Base-by-base conservation (phyloP, 2,797 vertebrate species). In the Tamandua tetradactyla region DNA sequence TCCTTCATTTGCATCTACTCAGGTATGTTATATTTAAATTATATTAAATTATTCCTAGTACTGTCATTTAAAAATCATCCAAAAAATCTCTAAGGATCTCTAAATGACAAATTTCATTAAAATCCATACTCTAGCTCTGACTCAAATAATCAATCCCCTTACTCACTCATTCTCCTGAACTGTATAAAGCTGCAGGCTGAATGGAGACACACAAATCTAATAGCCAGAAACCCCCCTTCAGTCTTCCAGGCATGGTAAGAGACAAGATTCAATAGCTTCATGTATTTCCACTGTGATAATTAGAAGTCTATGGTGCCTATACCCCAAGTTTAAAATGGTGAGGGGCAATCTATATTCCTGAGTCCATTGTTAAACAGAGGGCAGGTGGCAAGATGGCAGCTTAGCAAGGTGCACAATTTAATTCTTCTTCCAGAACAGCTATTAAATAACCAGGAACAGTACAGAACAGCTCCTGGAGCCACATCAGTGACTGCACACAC, bases 11-110 rank as follows among this genome's bases (percentile, higher is more conserved):
- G 12, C 98, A 64, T 4, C 35, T 57, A 12, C 99, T 32, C 87
- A 98, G 98, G 96, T 98, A 98, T 0, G 94, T 17, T 81, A 49
- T 42, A 95, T 97, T 98, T 90, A 97, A 98, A 98, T n/a, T 42
- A 97, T 97, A 42, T 42, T 42, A 42, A 52, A 15, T 93, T 93
- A 96, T 79, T 94, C 95, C 94, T 96, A 14, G 69, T 95, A 79
- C 93, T 91, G 15, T 96, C 81, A 55, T 40, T 97, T 97, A 97
- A 96, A 94, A 90, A 1, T 35, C 85, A 90, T 52, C 96, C 97
- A 49, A 52, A 52, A 52, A 15, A 35, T 97, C 97, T 97, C 91
- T 95, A 86, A 80, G 95, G 88, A 95, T 95, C 96, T 87, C 1
- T 95, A 95, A 96, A 97, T 96, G 74, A 8, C 80, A 96, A 97